Evolutionary conservation across 2,888 invertebrate genomes (phyloP).

Genomic region (Ophioninae sp.): DNA sequence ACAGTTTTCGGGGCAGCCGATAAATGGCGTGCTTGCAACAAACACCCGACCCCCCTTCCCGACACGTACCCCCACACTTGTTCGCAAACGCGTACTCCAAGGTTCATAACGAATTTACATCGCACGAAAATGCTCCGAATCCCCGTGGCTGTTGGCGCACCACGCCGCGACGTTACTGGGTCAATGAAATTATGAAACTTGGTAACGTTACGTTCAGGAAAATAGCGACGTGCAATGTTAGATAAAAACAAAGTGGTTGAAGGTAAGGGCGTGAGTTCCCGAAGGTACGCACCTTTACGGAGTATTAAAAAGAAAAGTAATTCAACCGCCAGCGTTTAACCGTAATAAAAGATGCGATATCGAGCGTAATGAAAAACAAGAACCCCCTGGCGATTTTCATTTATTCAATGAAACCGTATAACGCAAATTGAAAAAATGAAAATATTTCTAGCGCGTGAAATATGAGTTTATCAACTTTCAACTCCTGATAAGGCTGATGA

Average conservation of each 20-base stretch:
- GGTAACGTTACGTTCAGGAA: conserved; percentile 4
- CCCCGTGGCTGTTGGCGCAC: conserved; percentile 21
- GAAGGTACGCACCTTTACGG: background rate
- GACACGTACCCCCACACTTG: background rate
- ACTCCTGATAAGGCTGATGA: no score
- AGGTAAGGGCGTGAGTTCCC: background rate
- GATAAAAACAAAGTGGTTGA: background rate
- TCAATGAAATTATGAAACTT: conserved; percentile 47
- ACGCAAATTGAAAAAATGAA: no score
- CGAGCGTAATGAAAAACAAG: background rate
- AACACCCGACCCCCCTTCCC: no score
- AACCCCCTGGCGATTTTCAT: no score
- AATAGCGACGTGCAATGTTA: background rate
- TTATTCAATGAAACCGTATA: no score
- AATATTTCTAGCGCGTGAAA: no score
- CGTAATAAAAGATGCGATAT: background rate
- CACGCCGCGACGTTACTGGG: conserved; percentile 26
- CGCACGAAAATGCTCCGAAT: conserved; percentile 45
- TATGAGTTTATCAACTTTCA: no score
- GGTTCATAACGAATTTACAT: conserved; percentile 46
- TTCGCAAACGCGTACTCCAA: background rate
- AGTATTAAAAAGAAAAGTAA: conserved; percentile 1
- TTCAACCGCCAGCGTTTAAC: background rate
- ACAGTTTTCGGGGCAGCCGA: background rate
- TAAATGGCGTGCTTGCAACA: background rate